A percentile compares a stretch with the other conserved stretches of the same genome.
phyloP scores from a whole-genome alignment of 2,888 invertebrate genomes.

The Campoplex capitator region DNA sequence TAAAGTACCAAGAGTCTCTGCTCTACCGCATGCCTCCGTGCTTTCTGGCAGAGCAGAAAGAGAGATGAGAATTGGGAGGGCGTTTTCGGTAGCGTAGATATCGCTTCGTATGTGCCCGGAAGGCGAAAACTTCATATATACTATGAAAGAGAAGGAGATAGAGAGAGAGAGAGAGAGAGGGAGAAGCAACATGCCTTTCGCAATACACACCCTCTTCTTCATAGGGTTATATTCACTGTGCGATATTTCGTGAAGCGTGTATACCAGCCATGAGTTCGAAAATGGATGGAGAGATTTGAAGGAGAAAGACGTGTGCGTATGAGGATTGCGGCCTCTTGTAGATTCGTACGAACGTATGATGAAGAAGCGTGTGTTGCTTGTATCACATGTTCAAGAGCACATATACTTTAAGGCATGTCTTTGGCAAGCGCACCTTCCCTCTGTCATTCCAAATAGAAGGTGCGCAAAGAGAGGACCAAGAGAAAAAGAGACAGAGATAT shows the following conservation, averaged over 20 bases:
- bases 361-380: conserved; percentile 42
- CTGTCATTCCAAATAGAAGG: conserved; percentile 44
- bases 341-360: conserved; percentile 49
- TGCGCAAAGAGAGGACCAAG: conserved; percentile 43
- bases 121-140: conserved; percentile 51
- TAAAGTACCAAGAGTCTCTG: conserved; percentile 56
- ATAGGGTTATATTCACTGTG: conserved; percentile 72
- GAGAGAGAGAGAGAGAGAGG: conserved; percentile 23
- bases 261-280: conserved; percentile 70
- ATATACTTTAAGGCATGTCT: conserved; percentile 17
- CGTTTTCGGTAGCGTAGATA: conserved; percentile 48
- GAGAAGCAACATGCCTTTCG: conserved; percentile 43
- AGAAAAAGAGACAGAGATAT: conserved; percentile 8
- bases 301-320: conserved; percentile 58
- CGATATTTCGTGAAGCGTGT: conserved; percentile 79
- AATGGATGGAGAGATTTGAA: conserved; percentile 63
- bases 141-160: neutral
- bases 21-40: conserved; percentile 50
- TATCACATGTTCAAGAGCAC: conserved; percentile 59
- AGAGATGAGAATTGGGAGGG: conserved; percentile 3
- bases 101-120: conserved; percentile 51
- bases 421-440: conserved; percentile 38
- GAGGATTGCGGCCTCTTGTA: conserved; percentile 46
- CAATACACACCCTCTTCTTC: conserved; percentile 37
- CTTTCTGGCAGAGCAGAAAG: conserved; percentile 58